A percentile compares a stretch with the other conserved stretches of the same genome.
Conservation (phyloP, 2,888 invertebrate species). For the Latheticus oryzae region DNA sequence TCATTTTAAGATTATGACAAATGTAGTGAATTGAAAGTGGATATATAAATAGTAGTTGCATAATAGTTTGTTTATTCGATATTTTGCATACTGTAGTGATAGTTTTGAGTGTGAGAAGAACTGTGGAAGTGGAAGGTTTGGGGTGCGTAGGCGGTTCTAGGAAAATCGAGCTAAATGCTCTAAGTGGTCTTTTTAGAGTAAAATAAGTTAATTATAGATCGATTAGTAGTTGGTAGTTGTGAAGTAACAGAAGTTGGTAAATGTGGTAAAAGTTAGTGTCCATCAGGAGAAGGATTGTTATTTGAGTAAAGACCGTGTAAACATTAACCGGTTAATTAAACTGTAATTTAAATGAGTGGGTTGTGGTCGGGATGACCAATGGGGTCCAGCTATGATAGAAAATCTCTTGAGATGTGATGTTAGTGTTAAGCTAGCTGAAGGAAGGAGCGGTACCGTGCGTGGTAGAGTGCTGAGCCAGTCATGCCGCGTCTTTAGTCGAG, state of each 20-base stretch:
- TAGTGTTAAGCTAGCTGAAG: slow-evolving; percentile 59
- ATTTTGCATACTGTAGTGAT: too few relatives aligned
- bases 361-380: slow-evolving; percentile 59
- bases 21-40: too few relatives aligned
- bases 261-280: slow-evolving; percentile 28
- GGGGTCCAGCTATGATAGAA: slow-evolving; percentile 60
- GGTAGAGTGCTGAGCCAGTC: slow-evolving; percentile 55
- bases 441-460: slow-evolving; percentile 62
- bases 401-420: slow-evolving; percentile 57
- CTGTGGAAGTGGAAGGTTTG: slow-evolving; percentile 11
- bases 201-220: slow-evolving; percentile 19
- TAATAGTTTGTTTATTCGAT: too few relatives aligned
- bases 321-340: slow-evolving; percentile 56
- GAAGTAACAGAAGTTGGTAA: slow-evolving; percentile 6
- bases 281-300: slow-evolving; percentile 16
- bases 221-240: slow-evolving; percentile 18
- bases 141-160: too few relatives aligned
- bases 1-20: too few relatives aligned
- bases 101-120: slow-evolving; percentile 6
- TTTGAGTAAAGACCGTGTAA: slow-evolving; percentile 50
- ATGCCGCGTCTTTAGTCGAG: slow-evolving; percentile 60
- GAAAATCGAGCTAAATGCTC: too few relatives aligned
- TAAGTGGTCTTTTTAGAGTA: slow-evolving; percentile 7
- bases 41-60: too few relatives aligned
- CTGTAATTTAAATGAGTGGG: slow-evolving; percentile 58